Percentiles rank a stretch among this genome's conserved stretches.
These are phyloP conservation scores for Athetis lepigone DNA, from an alignment of 2,888 invertebrate genomes.

Conservation along the genomic window DNA sequence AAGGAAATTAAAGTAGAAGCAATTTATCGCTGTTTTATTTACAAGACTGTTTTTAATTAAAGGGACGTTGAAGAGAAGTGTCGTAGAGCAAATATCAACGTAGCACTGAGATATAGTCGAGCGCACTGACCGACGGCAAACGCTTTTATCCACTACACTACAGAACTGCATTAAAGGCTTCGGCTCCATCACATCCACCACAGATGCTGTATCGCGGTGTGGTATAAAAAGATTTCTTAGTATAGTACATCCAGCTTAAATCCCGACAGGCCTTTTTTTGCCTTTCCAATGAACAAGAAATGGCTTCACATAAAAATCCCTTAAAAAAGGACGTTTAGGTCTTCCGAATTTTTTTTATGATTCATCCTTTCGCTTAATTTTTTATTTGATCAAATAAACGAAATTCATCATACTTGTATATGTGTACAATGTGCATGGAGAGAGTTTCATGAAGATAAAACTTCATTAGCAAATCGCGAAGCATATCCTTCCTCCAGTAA, in stretches of 20 bases:
- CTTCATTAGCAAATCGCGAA: conserved; percentile 10
- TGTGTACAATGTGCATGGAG: background rate
- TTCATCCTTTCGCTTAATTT: no score
- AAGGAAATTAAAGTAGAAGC: conserved; percentile 45
- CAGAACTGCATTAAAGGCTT: no score
- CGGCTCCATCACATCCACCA: no score
- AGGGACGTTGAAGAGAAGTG: conserved; percentile 8
- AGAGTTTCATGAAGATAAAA: conserved; percentile 15
- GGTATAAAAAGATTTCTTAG: no score
- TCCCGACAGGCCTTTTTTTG: no score
- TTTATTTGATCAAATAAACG: background rate
- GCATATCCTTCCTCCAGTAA: conserved; percentile 13
- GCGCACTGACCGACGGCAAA: conserved; percentile 38
- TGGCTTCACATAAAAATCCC: no score
- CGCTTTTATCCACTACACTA: conserved; percentile 6
- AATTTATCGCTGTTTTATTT: conserved; percentile 50
- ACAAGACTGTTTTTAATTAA: conserved; percentile 42
- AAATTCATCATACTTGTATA: conserved; percentile 6
- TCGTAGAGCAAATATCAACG: conserved; percentile 36
- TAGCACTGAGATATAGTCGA: conserved; percentile 45
- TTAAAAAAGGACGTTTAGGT: no score
- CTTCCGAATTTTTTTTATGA: no score
- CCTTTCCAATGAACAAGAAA: no score
- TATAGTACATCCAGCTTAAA: no score
- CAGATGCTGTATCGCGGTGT: no score